Conservation (phyloP, 2,113 vertebrate species). For the Carollia perspicillata region DNA sequence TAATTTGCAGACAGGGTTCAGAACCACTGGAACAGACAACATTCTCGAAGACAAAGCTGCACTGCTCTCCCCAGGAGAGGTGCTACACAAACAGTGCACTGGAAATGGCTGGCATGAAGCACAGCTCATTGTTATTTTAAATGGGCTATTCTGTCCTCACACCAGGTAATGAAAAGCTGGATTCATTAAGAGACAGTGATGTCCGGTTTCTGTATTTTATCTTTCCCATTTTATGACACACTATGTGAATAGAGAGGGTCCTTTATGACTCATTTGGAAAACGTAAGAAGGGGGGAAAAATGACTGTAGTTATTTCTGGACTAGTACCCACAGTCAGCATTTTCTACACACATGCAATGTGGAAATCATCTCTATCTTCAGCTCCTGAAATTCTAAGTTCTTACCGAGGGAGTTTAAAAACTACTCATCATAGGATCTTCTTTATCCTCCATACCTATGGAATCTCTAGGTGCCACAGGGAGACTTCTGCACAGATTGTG, state of each 20-base stretch:
- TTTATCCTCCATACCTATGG: slow-evolving; percentile 3
- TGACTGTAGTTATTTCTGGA: slow-evolving; percentile 53
- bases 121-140: neutral
- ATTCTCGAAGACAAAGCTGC: neutral
- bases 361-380: slow-evolving; percentile 54
- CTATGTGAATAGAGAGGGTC: slow-evolving; percentile 36
- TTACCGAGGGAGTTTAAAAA: slow-evolving; percentile 19
- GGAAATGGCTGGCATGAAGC: neutral
- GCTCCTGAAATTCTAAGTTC: slow-evolving; percentile 38
- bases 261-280: slow-evolving; percentile 69
- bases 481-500: neutral
- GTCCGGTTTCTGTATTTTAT: slow-evolving; percentile 41
- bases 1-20: neutral
- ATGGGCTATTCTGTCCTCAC: slow-evolving; percentile 3
- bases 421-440: neutral
- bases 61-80: neutral
- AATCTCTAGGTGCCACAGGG: neutral
- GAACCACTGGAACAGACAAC: neutral
- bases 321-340: slow-evolving; percentile 48
- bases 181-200: slow-evolving; percentile 28
- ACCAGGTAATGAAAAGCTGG: neutral
- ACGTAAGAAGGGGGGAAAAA: slow-evolving; percentile 19
- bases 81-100: neutral
- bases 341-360: slow-evolving; percentile 54
- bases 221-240: neutral